These are phyloP conservation scores for Mamestra brassicae DNA, from an alignment of 2,888 invertebrate species.

Conservation along the genomic window DNA sequence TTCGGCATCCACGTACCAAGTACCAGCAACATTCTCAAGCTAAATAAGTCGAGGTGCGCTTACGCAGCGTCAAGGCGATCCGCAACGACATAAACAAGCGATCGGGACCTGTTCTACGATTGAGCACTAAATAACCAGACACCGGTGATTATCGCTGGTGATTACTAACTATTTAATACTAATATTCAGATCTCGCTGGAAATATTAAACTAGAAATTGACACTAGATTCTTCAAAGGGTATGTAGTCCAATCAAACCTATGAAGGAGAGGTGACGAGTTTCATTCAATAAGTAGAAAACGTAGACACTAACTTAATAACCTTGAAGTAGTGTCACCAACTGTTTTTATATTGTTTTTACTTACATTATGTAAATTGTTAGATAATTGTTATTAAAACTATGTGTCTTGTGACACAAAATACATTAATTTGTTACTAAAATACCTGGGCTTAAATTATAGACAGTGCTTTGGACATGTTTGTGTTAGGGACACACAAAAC, in stretches of 20 bases:
- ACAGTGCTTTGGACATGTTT: too few relatives aligned
- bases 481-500: background rate
- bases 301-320: too few relatives aligned
- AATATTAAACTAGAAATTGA: too few relatives aligned
- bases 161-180: slow-evolving; percentile 38
- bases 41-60: slow-evolving; percentile 47
- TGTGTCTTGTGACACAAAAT: too few relatives aligned
- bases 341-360: too few relatives aligned
- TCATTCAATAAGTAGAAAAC: background rate
- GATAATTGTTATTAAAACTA: too few relatives aligned
- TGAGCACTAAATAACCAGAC: slow-evolving; percentile 51
- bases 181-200: background rate
- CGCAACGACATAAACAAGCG: slow-evolving; percentile 60
- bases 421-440: background rate
- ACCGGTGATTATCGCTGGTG: slow-evolving; percentile 43
- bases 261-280: background rate
- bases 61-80: slow-evolving; percentile 68
- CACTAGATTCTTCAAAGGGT: background rate
- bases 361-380: too few relatives aligned
- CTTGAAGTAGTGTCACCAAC: too few relatives aligned
- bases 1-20: slow-evolving; percentile 16
- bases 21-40: slow-evolving; percentile 57
- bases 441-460: too few relatives aligned
- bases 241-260: background rate
- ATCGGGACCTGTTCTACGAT: slow-evolving; percentile 55